phyloP scores from a whole-genome alignment of 2,797 vertebrate species.

The Cryptoprocta ferox region DNA sequence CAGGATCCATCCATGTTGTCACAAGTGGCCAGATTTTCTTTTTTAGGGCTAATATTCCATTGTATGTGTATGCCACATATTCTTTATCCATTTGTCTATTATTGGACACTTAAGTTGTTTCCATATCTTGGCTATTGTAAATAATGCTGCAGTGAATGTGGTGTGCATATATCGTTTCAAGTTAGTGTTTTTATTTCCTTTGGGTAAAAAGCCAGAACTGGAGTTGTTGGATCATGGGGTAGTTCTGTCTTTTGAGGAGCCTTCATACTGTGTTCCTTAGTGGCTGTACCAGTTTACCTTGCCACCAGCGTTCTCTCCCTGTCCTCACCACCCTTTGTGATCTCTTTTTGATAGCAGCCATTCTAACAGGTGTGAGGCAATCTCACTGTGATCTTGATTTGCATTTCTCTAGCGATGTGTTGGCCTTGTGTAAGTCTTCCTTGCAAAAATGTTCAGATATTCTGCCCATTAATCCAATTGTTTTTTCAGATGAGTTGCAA shows the following conservation, averaged over 20 bases:
- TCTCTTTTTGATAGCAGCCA: not conserved
- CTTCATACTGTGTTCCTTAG: not conserved
- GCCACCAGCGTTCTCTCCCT: not conserved
- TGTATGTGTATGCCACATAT: not conserved
- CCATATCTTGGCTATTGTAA: not conserved
- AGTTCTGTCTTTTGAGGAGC: not conserved
- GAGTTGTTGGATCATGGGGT: not conserved
- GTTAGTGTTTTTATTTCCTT: not conserved
- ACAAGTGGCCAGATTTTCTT: not conserved
- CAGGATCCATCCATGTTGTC: not conserved
- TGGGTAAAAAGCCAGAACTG: not conserved
- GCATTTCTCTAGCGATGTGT: not conserved
- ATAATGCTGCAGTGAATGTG: not conserved
- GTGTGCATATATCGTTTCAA: not conserved
- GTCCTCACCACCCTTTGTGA: not conserved
- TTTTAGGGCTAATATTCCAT: not conserved
- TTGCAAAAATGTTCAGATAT: not conserved
- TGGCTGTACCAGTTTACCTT: not conserved
- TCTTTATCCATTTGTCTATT: not conserved
- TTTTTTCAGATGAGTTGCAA: not conserved
- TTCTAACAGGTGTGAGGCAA: not conserved
- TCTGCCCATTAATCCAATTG: not conserved
- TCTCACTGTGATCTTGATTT: not conserved
- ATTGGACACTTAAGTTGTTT: not conserved
- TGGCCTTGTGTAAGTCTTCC: not conserved